phyloP scores from a whole-genome alignment of 2,113 vertebrate genomes.

The Porphyrio hochstetteri region DNA sequence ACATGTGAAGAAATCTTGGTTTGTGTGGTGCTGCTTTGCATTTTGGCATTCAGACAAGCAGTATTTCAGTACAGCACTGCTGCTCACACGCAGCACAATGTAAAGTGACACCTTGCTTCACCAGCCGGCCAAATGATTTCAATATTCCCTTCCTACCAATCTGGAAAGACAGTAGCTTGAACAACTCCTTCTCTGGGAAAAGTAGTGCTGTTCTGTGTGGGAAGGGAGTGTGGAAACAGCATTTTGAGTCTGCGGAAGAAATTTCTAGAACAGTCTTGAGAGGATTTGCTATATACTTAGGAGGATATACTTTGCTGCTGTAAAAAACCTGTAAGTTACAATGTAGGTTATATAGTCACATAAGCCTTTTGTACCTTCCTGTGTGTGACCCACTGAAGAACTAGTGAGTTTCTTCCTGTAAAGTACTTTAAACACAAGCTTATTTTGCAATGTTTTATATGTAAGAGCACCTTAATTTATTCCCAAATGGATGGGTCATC shows the following conservation, averaged over 20 bases:
- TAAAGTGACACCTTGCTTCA: background rate
- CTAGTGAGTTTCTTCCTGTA: background rate
- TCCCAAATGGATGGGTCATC: background rate
- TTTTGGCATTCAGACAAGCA: background rate
- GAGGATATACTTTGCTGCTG: background rate
- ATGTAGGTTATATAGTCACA: background rate
- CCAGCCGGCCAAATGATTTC: background rate
- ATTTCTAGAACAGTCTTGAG: background rate
- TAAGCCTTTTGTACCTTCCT: background rate
- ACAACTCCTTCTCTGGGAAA: background rate
- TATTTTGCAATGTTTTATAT: background rate
- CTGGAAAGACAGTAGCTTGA: background rate
- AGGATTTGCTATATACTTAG: fast-evolving
- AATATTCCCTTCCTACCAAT: background rate
- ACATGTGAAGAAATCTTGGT: background rate
- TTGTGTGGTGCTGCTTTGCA: background rate
- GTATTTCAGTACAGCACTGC: background rate
- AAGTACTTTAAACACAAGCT: background rate
- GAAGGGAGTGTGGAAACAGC: background rate
- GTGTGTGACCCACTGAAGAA: background rate
- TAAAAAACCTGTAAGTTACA: background rate
- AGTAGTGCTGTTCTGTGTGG: background rate
- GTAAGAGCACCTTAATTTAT: background rate
- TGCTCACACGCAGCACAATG: fast-evolving
- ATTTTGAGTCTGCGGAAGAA: background rate